These are phyloP conservation scores for Seriola rivoliana DNA, from an alignment of 2,113 vertebrate species.

Conservation along the genomic window DNA sequence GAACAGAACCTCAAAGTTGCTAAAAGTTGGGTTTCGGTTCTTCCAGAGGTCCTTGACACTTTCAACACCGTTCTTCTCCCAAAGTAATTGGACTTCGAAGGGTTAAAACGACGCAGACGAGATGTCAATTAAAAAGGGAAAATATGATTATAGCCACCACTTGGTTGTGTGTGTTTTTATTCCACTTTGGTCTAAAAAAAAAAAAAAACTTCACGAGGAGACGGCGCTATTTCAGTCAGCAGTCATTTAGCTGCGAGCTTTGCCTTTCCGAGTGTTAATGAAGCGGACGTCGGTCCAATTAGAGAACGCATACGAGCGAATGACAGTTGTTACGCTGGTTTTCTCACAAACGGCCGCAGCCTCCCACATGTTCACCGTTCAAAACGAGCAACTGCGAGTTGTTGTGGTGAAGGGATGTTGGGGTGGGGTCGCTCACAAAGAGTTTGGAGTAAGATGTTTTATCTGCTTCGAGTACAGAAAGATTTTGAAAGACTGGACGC, in stretches of 20 bases:
- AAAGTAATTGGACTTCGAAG: background rate
- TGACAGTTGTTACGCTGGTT: constrained; percentile 25
- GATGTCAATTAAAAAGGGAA: constrained; percentile 22
- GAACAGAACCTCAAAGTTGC: background rate
- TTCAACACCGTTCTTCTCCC: background rate
- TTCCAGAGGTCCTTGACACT: background rate
- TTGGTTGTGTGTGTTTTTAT: constrained; percentile 10
- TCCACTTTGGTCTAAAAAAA: background rate
- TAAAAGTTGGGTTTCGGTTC: background rate
- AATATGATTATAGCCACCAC: constrained; percentile 1
- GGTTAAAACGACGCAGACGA: background rate
- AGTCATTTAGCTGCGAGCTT: constrained; percentile 32
- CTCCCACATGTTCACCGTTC: background rate
- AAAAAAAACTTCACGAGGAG: constrained; percentile 1
- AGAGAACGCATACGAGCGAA: constrained; percentile 5
- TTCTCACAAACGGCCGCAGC: constrained; percentile 8
- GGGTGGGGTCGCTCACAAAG: background rate
- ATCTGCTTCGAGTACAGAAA: constrained; percentile 40
- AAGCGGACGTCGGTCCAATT: constrained; percentile 42
- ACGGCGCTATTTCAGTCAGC: constrained; percentile 18
- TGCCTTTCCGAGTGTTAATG: constrained; percentile 47
- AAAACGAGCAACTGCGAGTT: background rate
- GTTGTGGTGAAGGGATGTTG: background rate
- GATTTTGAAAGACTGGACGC: background rate
- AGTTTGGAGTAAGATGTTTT: constrained; percentile 36